Percentiles rank a stretch among this genome's conserved stretches.
These are phyloP conservation scores for Diprion similis DNA, from an alignment of 1,140 invertebrate species.

Conservation along the genomic window DNA sequence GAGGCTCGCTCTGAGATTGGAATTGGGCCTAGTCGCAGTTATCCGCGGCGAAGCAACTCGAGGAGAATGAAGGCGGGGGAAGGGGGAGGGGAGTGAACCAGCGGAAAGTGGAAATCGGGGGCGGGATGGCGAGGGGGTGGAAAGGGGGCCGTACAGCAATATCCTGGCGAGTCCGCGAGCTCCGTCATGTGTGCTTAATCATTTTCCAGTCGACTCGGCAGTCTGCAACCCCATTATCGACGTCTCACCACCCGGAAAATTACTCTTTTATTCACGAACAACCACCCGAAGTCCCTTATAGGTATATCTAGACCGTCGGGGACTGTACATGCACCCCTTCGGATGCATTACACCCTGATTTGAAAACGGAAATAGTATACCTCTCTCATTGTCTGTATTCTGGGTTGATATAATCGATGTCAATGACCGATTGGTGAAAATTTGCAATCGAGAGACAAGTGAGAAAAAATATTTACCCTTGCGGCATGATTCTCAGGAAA, in stretches of 20 bases:
- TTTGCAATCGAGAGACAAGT: too few relatives aligned
- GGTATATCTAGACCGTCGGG: too few relatives aligned
- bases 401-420: too few relatives aligned
- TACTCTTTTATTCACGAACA: conserved; percentile 62
- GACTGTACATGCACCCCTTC: too few relatives aligned
- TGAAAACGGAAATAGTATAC: too few relatives aligned
- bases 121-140: conserved; percentile 27
- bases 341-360: too few relatives aligned
- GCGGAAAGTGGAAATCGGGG: conserved; percentile 28
- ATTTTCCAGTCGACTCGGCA: conserved; percentile 62
- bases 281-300: conserved; percentile 42
- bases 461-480: too few relatives aligned
- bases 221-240: conserved; percentile 60
- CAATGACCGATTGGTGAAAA: too few relatives aligned
- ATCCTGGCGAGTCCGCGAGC: conserved; percentile 55
- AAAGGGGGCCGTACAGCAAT: conserved; percentile 43
- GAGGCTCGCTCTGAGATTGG: not conserved
- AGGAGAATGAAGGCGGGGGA: conserved; percentile 15
- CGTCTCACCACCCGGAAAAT: conserved; percentile 61
- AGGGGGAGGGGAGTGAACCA: conserved; percentile 23
- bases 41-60: not conserved
- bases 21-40: not conserved
- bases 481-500: too few relatives aligned
- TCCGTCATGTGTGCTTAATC: conserved; percentile 62
- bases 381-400: too few relatives aligned